Conservation (phyloP, 2,113 vertebrate species). For the Epinephelus moara region DNA sequence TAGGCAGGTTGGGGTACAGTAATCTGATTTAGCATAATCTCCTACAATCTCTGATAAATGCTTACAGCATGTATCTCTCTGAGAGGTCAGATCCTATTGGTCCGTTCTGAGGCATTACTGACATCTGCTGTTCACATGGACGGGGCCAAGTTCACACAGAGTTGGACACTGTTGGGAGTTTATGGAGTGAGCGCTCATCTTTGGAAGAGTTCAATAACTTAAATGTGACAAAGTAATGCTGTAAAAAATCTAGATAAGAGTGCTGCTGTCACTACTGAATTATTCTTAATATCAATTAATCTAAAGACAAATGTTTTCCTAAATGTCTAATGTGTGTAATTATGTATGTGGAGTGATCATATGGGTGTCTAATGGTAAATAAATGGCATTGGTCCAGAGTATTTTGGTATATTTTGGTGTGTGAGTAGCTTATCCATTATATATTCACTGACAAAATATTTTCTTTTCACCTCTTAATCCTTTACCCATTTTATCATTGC, state of each 20-base stretch:
- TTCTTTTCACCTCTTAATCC: neutral
- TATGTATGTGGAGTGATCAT: neutral
- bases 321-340: neutral
- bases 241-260: neutral
- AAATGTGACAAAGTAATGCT: neutral
- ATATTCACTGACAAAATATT: neutral
- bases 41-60: conserved; percentile 86
- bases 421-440: neutral
- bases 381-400: neutral
- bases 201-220: neutral
- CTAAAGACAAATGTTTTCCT: neutral
- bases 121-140: conserved; percentile 76
- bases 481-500: neutral
- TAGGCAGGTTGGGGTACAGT: conserved; percentile 81
- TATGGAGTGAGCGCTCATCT: neutral
- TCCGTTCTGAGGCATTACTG: conserved; percentile 70
- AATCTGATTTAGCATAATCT: conserved; percentile 88
- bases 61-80: conserved; percentile 83
- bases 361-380: too few relatives aligned
- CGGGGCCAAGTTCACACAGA: conserved; percentile 17
- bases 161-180: neutral
- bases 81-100: conserved; percentile 71
- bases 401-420: too few relatives aligned
- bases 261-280: neutral
- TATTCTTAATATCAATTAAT: neutral